phyloP scores from a whole-genome alignment of 2,113 vertebrate genomes.

The Raja brachyura region DNA sequence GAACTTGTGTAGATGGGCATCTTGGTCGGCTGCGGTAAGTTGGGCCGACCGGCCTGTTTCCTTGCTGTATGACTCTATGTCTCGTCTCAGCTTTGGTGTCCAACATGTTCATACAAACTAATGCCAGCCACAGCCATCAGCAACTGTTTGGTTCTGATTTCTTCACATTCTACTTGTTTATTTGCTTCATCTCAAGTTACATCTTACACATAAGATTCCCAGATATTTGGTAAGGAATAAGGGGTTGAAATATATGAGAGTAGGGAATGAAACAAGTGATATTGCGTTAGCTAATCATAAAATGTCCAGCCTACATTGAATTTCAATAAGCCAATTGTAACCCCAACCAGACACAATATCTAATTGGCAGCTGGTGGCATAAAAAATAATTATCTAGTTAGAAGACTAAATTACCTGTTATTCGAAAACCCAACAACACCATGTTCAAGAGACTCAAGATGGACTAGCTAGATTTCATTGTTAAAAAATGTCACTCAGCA shows the following conservation, averaged over 20 bases:
- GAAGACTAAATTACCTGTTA: not conserved
- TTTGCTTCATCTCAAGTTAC: slow-evolving; percentile 6
- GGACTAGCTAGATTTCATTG: not conserved
- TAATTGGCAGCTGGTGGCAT: not conserved
- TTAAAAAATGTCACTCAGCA: not conserved
- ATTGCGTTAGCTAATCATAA: not conserved
- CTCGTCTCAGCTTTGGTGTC: not conserved
- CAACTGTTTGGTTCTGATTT: not conserved
- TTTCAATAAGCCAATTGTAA: not conserved
- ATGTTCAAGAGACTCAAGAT: not conserved
- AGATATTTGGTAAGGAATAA: not conserved
- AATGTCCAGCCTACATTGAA: not conserved
- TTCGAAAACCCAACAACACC: not conserved
- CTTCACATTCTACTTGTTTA: not conserved
- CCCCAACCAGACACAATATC: not conserved
- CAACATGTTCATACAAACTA: not conserved
- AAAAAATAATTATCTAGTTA: not conserved
- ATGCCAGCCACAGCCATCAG: not conserved
- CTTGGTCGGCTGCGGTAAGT: no score
- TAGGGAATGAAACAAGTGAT: not conserved
- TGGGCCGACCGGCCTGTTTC: no score
- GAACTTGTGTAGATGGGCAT: no score
- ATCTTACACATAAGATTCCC: not conserved
- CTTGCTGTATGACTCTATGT: no score
- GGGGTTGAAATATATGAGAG: not conserved